A percentile compares a stretch with the other conserved stretches of the same genome.
phyloP scores from a whole-genome alignment of 2,113 vertebrate genomes.

The Sula dactylatra region DNA sequence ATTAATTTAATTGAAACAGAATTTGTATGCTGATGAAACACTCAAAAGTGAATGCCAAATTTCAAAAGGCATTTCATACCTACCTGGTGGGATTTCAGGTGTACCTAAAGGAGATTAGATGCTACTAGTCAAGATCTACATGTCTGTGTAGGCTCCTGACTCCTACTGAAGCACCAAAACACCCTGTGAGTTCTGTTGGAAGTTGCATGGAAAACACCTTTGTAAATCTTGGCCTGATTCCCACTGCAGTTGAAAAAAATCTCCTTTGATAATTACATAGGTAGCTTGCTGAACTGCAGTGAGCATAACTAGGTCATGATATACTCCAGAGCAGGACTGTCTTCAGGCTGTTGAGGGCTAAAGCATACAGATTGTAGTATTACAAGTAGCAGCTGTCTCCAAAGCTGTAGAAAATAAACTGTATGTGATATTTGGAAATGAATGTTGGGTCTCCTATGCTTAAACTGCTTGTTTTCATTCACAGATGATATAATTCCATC shows the following conservation, averaged over 20 bases:
- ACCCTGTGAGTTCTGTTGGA: conserved; percentile 27
- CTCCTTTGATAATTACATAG: neutral
- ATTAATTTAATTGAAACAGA: neutral
- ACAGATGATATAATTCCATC: conserved; percentile 89
- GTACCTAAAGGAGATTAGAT: neutral
- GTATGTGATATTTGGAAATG: neutral
- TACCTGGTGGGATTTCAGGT: conserved; percentile 5
- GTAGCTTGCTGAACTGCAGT: neutral
- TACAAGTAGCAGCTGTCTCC: neutral
- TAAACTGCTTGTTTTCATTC: conserved; percentile 39
- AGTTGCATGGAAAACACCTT: conserved; percentile 22
- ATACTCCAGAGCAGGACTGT: neutral
- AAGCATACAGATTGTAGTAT: neutral
- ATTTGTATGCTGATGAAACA: neutral
- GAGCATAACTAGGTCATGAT: neutral
- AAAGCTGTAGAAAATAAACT: neutral
- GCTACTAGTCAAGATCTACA: conserved; percentile 2
- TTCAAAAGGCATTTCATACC: neutral
- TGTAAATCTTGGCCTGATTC: conserved; percentile 38
- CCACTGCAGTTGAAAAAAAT: neutral
- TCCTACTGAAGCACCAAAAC: neutral
- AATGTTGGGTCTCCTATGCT: neutral
- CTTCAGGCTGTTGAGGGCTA: neutral
- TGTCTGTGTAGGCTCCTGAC: neutral
- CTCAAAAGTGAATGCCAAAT: neutral